Conservation (phyloP, 2,797 vertebrate species). For the Vireo griseus region DNA sequence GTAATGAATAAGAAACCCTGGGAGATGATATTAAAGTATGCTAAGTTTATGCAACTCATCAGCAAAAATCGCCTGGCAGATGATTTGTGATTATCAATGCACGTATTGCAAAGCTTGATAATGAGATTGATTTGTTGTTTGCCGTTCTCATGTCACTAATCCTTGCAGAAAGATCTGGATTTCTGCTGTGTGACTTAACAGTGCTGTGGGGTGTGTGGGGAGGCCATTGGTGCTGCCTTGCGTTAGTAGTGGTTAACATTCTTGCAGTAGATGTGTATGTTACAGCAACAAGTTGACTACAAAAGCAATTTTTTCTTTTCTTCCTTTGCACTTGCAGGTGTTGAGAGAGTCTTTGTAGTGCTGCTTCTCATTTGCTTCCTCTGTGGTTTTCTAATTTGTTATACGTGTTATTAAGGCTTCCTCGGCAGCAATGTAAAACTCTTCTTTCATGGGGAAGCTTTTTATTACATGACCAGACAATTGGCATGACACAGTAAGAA, state of each 20-base stretch:
- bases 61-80: neutral
- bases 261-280: neutral
- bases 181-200: neutral
- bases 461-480: neutral
- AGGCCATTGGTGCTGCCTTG: fast-evolving
- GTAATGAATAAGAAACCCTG: neutral
- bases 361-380: neutral
- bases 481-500: neutral
- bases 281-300: neutral
- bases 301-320: neutral
- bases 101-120: neutral
- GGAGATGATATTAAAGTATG: neutral
- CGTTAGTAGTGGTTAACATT: fast-evolving
- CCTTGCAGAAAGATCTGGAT: neutral
- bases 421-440: neutral
- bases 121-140: neutral
- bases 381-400: neutral
- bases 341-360: neutral
- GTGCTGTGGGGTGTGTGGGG: neutral
- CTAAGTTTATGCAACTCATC: neutral
- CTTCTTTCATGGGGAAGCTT: neutral
- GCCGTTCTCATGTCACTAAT: neutral
- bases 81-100: neutral
- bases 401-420: neutral
- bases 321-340: neutral